Evolutionary conservation across 92 coral and sea anemone species (phyloP).

Genomic region (Phenganax stokvisi): DNA sequence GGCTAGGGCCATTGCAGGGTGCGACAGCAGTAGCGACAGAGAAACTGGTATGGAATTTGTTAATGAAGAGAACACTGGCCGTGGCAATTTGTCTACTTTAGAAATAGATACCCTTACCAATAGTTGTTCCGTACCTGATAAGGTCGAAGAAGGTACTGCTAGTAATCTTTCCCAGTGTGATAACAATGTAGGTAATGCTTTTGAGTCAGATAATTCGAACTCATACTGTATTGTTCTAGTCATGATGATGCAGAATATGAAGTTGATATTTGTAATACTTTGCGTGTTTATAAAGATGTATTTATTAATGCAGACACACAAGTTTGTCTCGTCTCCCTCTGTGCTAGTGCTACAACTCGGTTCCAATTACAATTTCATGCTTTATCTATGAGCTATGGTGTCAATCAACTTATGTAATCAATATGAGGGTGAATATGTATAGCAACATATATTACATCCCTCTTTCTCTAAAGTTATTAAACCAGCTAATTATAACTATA

Average conservation of each 20-base stretch:
- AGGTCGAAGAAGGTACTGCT: conserved; percentile 3
- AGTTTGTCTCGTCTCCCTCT: neutral
- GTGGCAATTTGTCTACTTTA: neutral
- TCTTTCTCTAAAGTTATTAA: neutral
- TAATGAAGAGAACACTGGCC: neutral
- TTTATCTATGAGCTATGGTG: too few species aligned
- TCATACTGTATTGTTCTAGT: neutral
- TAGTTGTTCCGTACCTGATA: neutral
- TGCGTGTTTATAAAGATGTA: neutral
- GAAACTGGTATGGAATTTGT: neutral
- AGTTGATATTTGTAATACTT: conserved; percentile 1
- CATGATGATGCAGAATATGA: neutral
- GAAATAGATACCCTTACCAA: neutral
- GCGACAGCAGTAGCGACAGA: neutral
- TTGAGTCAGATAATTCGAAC: neutral
- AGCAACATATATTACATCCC: too few species aligned
- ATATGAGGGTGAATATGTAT: too few species aligned
- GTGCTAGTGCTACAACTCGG: neutral
- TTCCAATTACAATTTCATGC: too few species aligned
- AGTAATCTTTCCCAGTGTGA: neutral
- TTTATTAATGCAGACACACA: neutral
- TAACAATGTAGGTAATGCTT: neutral
- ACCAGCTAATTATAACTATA: neutral
- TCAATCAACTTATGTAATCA: too few species aligned
- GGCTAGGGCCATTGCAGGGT: conserved; percentile 7